Percentiles rank a stretch among this genome's conserved stretches.
These are phyloP conservation scores for Scaptomyza flava DNA, from an alignment of 2,888 invertebrate species.

Conservation along the genomic window DNA sequence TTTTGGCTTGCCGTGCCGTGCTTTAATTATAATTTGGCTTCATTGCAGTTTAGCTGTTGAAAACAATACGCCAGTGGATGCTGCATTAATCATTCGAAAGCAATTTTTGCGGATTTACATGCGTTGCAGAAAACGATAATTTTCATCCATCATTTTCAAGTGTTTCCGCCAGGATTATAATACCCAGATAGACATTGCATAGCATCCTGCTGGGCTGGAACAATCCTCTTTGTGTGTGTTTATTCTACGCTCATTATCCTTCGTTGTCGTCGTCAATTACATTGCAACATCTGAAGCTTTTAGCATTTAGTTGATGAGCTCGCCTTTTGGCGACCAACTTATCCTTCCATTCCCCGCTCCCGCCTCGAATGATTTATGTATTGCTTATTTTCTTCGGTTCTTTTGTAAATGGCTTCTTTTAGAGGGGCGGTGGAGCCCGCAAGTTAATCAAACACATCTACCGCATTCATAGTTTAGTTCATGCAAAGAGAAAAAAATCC, in stretches of 20 bases:
- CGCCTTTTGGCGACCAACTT: slow-evolving; percentile 31
- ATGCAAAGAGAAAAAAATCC: slow-evolving; percentile 12
- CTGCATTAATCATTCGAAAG: slow-evolving; percentile 77
- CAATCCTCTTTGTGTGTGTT: slow-evolving; percentile 11
- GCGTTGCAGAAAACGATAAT: slow-evolving; percentile 80
- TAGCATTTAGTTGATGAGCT: slow-evolving; percentile 77
- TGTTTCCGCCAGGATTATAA: slow-evolving; percentile 79
- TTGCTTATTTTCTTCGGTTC: slow-evolving; percentile 58
- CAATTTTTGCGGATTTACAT: slow-evolving; percentile 79
- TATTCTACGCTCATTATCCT: slow-evolving; percentile 67
- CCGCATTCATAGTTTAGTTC: slow-evolving; percentile 5
- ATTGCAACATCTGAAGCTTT: slow-evolving; percentile 40
- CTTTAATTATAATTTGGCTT: slow-evolving; percentile 28
- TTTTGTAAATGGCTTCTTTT: slow-evolving; percentile 9
- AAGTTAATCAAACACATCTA: slow-evolving; percentile 63
- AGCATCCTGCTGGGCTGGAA: slow-evolving; percentile 27
- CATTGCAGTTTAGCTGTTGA: slow-evolving; percentile 43
- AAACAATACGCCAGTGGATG: slow-evolving; percentile 39
- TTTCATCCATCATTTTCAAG: slow-evolving; percentile 79
- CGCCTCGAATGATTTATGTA: slow-evolving; percentile 27
- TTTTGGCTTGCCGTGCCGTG: not conserved
- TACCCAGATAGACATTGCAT: slow-evolving; percentile 47
- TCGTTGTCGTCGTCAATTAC: slow-evolving; percentile 69
- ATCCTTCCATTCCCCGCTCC: not conserved
- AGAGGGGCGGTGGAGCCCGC: slow-evolving; percentile 12